phyloP scores from a whole-genome alignment of 2,888 invertebrate species.

The Rhynchonema sp. region DNA sequence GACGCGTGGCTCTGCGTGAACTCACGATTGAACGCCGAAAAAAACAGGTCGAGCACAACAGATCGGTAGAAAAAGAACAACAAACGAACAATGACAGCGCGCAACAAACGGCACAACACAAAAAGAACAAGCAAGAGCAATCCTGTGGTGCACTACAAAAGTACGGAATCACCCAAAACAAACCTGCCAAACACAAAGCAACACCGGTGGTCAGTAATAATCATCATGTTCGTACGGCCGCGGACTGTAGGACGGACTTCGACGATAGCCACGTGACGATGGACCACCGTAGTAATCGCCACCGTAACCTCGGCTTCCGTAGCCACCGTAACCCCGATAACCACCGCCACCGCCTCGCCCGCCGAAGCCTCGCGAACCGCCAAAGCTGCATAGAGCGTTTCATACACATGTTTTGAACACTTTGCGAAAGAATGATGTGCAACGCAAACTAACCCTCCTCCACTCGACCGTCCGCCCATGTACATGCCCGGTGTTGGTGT shows the following conservation, averaged over 20 bases:
- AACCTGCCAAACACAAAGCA: background rate
- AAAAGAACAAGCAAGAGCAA: background rate
- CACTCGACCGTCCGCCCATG: slow-evolving; percentile 12
- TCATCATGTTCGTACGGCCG: background rate
- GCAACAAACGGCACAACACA: background rate
- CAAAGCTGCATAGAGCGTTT: background rate
- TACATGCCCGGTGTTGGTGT: slow-evolving; percentile 23
- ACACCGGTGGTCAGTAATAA: background rate
- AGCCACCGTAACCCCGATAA: background rate
- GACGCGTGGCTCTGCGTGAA: no score
- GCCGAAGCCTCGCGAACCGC: background rate
- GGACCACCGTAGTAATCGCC: background rate
- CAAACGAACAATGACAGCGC: background rate
- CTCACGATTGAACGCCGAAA: no score
- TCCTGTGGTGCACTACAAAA: background rate
- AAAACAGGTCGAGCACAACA: no score
- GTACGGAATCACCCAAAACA: background rate
- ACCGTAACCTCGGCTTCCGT: background rate
- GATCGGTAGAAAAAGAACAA: background rate
- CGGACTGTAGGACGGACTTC: background rate
- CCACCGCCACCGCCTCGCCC: background rate
- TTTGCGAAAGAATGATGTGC: background rate
- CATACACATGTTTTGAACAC: no score
- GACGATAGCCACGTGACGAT: background rate
- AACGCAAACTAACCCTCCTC: background rate